These are phyloP conservation scores for Fringilla coelebs DNA, from an alignment of 2,797 vertebrate genomes.

Conservation along the genomic window DNA sequence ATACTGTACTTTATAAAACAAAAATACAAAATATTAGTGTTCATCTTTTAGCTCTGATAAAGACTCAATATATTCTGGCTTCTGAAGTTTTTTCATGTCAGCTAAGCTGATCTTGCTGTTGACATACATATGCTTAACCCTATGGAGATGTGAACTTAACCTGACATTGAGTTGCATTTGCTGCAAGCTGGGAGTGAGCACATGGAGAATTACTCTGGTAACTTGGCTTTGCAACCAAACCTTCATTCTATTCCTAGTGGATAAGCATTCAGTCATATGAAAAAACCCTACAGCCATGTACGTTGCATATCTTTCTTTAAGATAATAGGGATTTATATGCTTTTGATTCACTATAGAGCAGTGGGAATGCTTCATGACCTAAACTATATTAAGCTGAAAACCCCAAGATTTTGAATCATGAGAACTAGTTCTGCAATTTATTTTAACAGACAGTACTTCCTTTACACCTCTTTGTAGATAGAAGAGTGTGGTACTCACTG, in stretches of 20 bases:
- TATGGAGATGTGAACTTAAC: conserved; percentile 10
- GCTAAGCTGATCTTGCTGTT: background rate
- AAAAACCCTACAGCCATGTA: background rate
- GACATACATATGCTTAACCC: background rate
- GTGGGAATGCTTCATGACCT: background rate
- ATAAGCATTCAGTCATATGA: background rate
- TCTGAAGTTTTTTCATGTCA: background rate
- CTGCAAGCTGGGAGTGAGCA: background rate
- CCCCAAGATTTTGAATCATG: background rate
- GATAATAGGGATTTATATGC: background rate
- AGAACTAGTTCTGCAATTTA: background rate
- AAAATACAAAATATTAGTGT: background rate
- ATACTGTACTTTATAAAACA: background rate
- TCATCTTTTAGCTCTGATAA: background rate
- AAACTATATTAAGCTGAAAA: background rate
- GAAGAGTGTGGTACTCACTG: background rate
- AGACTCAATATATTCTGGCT: background rate
- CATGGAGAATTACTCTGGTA: conserved; percentile 10
- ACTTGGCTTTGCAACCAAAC: background rate
- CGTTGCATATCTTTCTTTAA: background rate
- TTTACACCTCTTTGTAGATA: background rate
- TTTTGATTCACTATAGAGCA: background rate
- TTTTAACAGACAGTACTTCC: background rate
- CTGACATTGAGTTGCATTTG: background rate
- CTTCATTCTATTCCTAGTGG: background rate